Conservation (phyloP, 2,113 vertebrate species). For the Notarius quadriscutis region DNA sequence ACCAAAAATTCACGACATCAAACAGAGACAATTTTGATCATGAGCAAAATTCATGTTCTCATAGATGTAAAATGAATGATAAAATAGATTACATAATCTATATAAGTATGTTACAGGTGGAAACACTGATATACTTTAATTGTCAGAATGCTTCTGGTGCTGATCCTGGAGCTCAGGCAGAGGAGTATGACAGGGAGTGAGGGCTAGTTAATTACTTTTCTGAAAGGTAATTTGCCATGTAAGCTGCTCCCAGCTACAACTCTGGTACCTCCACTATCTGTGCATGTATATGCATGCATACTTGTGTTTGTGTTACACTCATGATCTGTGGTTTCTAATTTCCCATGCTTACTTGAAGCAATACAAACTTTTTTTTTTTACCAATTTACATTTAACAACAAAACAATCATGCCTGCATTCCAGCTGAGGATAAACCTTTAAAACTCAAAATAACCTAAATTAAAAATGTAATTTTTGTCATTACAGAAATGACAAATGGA, state of each 20-base stretch:
- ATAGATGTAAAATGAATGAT: background rate
- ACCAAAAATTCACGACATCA: background rate
- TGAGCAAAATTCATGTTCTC: background rate
- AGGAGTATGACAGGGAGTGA: constrained; percentile 23
- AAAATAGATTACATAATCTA: background rate
- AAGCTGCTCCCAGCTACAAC: constrained; percentile 38
- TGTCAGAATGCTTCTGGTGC: background rate
- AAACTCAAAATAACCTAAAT: background rate
- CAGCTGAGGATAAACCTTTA: background rate
- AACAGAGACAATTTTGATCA: too few species aligned
- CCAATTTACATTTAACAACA: background rate
- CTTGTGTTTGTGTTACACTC: constrained; percentile 8
- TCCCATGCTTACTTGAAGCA: background rate
- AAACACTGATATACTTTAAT: background rate
- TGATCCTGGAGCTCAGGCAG: constrained; percentile 7
- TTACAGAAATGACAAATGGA: background rate
- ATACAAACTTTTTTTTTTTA: background rate
- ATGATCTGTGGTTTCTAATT: background rate
- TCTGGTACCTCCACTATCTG: constrained; percentile 11
- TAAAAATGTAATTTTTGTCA: too few species aligned
- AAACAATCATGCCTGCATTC: background rate
- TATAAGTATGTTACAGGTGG: too few species aligned
- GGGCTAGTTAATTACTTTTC: constrained; percentile 38
- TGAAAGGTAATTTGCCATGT: constrained; percentile 39
- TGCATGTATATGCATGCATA: constrained; percentile 20